Percentiles rank a stretch among this genome's conserved stretches.
These are phyloP conservation scores for Albula goreensis DNA, from an alignment of 2,113 vertebrate species.

Conservation along the genomic window DNA sequence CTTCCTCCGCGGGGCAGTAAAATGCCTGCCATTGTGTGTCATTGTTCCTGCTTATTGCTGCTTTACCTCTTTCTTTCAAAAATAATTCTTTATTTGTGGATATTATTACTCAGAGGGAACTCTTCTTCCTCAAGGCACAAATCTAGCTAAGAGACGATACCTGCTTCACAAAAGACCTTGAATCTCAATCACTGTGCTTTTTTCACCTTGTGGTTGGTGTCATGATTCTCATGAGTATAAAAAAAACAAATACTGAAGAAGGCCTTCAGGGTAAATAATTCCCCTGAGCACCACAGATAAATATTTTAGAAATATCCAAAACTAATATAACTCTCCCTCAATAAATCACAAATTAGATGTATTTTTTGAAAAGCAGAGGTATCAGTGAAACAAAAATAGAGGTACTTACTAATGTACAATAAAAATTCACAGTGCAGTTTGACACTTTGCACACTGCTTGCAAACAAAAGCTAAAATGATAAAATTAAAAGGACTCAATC, in stretches of 20 bases:
- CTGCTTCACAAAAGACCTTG: conserved; percentile 70
- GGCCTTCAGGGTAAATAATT: conserved; percentile 50
- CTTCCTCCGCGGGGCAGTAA: conserved; percentile 71
- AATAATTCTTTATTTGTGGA: conserved; percentile 78
- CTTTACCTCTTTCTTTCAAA: conserved; percentile 76
- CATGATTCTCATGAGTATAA: conserved; percentile 45
- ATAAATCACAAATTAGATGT: too few relatives aligned
- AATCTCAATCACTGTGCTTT: conserved; percentile 64
- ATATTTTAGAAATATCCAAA: background rate
- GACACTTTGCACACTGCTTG: too few relatives aligned
- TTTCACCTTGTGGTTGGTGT: conserved; percentile 52
- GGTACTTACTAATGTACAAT: too few relatives aligned
- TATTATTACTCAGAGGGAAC: conserved; percentile 74
- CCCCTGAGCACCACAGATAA: conserved; percentile 19
- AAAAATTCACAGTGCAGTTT: too few relatives aligned
- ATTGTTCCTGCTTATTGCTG: conserved; percentile 75
- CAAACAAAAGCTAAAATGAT: too few relatives aligned
- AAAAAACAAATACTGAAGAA: conserved; percentile 44
- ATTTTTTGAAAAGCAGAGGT: too few relatives aligned
- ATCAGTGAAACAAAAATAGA: too few relatives aligned
- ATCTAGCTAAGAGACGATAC: conserved; percentile 74
- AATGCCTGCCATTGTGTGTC: conserved; percentile 74
- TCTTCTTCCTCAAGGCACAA: conserved; percentile 72
- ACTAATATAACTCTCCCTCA: too few relatives aligned
- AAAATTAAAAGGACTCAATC: too few relatives aligned